Evolutionary conservation across 1,140 invertebrate genomes (phyloP), one percentile per base, ranked within the genome.

Genomic region (Panagrolaimus sp.): DNA sequence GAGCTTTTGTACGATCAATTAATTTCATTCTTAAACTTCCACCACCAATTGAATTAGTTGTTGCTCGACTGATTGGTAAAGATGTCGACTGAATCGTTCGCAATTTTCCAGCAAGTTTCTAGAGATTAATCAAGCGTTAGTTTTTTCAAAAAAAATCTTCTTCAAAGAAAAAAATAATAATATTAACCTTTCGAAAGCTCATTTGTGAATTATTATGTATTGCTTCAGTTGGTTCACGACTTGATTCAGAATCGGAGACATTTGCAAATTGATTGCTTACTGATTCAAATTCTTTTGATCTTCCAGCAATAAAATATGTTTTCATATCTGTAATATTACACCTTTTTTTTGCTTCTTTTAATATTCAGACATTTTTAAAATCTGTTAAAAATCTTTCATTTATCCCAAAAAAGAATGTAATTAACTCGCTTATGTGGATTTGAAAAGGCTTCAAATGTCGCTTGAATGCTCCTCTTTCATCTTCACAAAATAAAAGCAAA

Each of bases 111-210:
- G 69, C 78, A 61, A 80, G 57, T 71, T 79, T 79, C 65, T 72
- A 47, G 48, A 72, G 66, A 42, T 64, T 64, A 44, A 46, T 64
- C n/a, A 64, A 46, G 38, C 11, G 23, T 64, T 13, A 31, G 16
- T 44, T 44, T 11, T 46, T 57, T 20, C 20, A 11, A n/a, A 27
- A 25, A 27, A 25, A 25, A 57, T 1, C 31, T 38, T n/a, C 20
- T 20, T 57, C n/a, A n/a, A 27, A 25, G n/a, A 25, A 20, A 57
- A 9, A 11, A 48, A 20, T 1, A n/a, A n/a, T 27, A 65, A 75
- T 91, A 83, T 91, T 92, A 5, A 91, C 91, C 27, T 91, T 92
- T 51, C 79, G 74, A 0, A 91, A 86, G 72, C 91, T 89, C 57
- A 88, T 88, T 72, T 91, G 85, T 64, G 91, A 87, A 68, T 90